A percentile compares a stretch with the other conserved stretches of the same genome.
phyloP scores from a whole-genome alignment of 2,113 vertebrate genomes.

The Phycodurus eques region DNA sequence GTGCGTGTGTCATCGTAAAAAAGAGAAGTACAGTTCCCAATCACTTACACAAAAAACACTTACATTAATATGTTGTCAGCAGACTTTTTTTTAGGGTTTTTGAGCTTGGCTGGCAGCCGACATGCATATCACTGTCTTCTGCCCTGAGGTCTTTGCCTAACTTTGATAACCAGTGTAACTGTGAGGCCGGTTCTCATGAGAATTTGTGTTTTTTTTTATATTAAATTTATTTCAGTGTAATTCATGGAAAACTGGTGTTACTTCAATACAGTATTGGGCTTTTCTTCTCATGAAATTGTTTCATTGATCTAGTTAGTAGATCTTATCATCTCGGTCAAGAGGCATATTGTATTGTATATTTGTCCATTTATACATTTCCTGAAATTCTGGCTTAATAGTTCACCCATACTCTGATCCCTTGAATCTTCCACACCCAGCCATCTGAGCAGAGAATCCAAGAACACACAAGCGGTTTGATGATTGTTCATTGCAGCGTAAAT shows the following conservation, averaged over 20 bases:
- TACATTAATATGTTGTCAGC: not conserved
- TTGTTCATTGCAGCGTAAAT: conserved; percentile 68
- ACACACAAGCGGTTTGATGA: conserved; percentile 65
- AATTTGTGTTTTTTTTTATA: not conserved
- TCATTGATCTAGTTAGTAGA: not conserved
- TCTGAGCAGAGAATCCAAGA: conserved; percentile 47
- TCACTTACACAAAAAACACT: not conserved
- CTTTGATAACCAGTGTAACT: not conserved
- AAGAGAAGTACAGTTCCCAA: not conserved
- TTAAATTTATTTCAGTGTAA: not conserved
- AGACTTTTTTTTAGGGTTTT: not conserved
- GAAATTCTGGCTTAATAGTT: conserved; percentile 25
- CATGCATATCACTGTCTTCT: conserved; percentile 2
- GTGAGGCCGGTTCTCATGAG: not conserved
- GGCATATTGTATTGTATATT: not conserved
- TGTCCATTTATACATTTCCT: not conserved
- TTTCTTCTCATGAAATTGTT: not conserved
- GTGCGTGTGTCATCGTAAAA: not conserved
- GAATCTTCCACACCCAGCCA: conserved; percentile 21
- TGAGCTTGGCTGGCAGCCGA: not conserved
- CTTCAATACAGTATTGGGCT: not conserved
- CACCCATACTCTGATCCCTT: conserved; percentile 43
- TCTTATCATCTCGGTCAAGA: not conserved
- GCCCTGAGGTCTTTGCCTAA: not conserved
- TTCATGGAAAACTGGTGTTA: not conserved